These are phyloP conservation scores for Brachionus manjavacas DNA, from an alignment of 1,140 invertebrate genomes.

Conservation along the genomic window DNA sequence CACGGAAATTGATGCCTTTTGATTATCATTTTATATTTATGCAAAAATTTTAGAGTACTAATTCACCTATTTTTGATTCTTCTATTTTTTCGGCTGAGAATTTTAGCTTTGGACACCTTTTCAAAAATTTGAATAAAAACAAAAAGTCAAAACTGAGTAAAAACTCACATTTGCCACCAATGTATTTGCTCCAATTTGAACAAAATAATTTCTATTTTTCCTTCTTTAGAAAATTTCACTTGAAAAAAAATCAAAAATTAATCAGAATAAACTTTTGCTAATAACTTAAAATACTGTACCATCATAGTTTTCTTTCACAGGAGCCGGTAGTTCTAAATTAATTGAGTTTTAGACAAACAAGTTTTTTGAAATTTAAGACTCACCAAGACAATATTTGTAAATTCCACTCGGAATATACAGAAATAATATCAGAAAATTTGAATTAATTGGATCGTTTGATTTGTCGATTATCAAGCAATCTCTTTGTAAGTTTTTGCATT, in stretches of 20 bases:
- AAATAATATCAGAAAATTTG: neutral
- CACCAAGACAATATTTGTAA: constrained; percentile 23
- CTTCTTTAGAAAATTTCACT: constrained; percentile 40
- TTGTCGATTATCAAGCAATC: constrained; percentile 35
- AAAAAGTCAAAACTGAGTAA: too few relatives aligned
- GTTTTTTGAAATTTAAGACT: neutral
- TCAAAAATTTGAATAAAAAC: neutral
- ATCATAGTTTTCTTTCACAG: constrained; percentile 23
- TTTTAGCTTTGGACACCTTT: constrained; percentile 41
- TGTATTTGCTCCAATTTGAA: constrained; percentile 22
- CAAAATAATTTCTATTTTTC: constrained; percentile 29
- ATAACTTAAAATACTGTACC: neutral
- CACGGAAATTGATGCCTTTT: constrained; percentile 19
- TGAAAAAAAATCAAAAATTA: neutral
- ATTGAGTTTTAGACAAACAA: too few relatives aligned
- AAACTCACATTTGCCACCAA: constrained; percentile 42
- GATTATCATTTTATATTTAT: neutral
- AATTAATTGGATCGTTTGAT: neutral
- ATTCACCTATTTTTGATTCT: constrained; percentile 1
- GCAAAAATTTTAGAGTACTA: too few relatives aligned
- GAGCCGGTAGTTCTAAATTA: constrained; percentile 33
- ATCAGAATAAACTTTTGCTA: neutral
- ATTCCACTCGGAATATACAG: neutral
- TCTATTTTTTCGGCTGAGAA: constrained; percentile 21
- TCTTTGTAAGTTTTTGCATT: constrained; percentile 9